Evolutionary conservation across 2,888 invertebrate species (phyloP), one percentile per base, ranked within the genome.

Genomic region (Orchesella flavescens): DNA sequence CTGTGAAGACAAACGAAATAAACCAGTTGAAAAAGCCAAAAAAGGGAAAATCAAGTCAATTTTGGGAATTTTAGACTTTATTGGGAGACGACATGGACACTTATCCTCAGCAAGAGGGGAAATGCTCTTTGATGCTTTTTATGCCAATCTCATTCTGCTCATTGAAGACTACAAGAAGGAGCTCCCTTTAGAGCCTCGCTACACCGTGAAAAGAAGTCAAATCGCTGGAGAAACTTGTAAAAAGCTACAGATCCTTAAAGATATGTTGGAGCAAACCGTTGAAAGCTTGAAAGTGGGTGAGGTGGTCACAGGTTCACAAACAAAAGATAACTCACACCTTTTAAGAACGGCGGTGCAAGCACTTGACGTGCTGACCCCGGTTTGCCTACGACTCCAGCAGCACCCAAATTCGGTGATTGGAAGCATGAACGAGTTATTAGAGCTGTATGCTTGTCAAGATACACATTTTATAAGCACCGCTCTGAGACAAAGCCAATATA

Each of bases 41-140:
- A 75, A 17, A 19, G 44, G 4, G 13, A 71, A 53, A 10, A 61
- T 15, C 3, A 75, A 53, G 34, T 34, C 34, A 34, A 34, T n/a
- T n/a, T n/a, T n/a, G n/a, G 76, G 71, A 9, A 12, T 83, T 10
- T 17, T 83, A 10, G 44, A 76, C 5, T 49, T 83, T 5, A 49
- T 76, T 53, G 76, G 69, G 12, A 72, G 43, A 23, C 24, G 76
- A 44, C 63, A 76, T 57, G 83, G 83, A 12, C 17, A 34, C 63
- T 19, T 44, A 1, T 83, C 83, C 12, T 63, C 76, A 4, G 49
- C 63, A 46, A 19, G 83, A 19, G 83, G 83, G 17, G 34, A 68
- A 34, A 21, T 74, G 4, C 19, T 83, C 7, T 59, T 78, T 13
- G 83, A 83, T 43, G 83, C 83, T 4, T 83, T 83, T 43, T 78